Percentiles rank a stretch among this genome's conserved stretches.
phyloP scores from a whole-genome alignment of 2,888 invertebrate genomes.

The Balanococcus diminutus region DNA sequence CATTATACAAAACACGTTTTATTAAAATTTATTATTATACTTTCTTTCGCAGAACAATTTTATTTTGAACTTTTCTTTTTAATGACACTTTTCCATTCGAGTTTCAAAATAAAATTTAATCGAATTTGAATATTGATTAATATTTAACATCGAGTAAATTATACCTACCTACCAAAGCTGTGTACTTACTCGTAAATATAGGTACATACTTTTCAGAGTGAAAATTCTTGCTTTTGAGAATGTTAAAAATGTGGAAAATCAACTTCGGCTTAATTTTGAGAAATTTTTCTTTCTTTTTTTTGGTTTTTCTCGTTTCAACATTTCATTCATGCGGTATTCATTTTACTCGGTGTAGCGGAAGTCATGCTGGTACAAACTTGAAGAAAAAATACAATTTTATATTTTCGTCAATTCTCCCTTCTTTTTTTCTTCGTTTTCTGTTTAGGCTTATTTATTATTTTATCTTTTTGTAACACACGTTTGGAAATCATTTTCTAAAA shows the following conservation, averaged over 20 bases:
- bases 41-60: background rate
- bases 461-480: background rate
- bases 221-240: background rate
- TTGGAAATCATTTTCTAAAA: constrained; percentile 13
- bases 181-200: too few species aligned
- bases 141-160: background rate
- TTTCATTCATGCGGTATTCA: background rate
- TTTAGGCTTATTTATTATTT: too few species aligned
- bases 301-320: background rate
- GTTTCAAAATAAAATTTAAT: background rate
- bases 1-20: background rate
- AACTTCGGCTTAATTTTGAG: background rate
- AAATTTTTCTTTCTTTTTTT: background rate
- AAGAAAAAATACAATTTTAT: background rate
- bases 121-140: background rate
- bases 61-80: background rate
- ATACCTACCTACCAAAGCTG: background rate
- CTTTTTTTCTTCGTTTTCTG: background rate
- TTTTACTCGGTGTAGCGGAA: constrained; percentile 31
- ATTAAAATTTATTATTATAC: background rate
- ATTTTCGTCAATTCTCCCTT: background rate
- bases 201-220: background rate
- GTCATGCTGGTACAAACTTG: constrained; percentile 10
- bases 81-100: background rate
- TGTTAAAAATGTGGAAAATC: constrained; percentile 8